These are phyloP conservation scores for Lepidurus packardi DNA, from an alignment of 1,140 invertebrate genomes.

Conservation along the genomic window DNA sequence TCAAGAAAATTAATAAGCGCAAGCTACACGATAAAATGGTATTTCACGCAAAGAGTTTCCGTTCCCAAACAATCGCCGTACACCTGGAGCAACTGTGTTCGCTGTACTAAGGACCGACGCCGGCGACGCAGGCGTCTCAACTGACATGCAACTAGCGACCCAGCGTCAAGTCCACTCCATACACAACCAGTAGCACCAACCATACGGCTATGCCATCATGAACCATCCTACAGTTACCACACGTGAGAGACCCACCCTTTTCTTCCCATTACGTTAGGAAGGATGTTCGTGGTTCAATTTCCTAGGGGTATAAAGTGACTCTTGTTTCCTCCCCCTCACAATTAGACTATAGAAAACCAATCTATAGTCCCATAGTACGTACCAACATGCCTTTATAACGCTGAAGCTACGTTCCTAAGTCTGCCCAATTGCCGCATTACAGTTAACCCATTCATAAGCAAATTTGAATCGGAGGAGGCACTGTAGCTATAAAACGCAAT, in stretches of 20 bases:
- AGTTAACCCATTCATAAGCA: slow-evolving; percentile 5
- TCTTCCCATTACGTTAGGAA: neutral
- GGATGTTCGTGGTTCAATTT: neutral
- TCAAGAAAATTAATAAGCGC: neutral
- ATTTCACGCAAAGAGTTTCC: no score
- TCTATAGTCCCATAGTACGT: no score
- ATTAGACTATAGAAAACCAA: slow-evolving; percentile 5
- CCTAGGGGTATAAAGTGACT: neutral
- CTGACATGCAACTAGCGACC: neutral
- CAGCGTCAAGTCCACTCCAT: slow-evolving; percentile 17
- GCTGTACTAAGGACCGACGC: neutral
- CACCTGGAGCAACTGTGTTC: neutral
- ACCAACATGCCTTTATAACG: neutral
- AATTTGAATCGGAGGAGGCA: neutral
- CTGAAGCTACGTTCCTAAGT: neutral
- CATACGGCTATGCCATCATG: neutral
- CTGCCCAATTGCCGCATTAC: neutral
- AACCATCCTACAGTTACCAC: neutral
- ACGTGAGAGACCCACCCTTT: slow-evolving; percentile 12
- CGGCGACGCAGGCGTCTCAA: slow-evolving; percentile 8
- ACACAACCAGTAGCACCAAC: neutral
- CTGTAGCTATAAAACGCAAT: no score
- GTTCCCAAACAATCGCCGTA: neutral
- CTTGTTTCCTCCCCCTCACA: slow-evolving; percentile 9
- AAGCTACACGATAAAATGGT: no score